Percentiles rank a stretch among this genome's conserved stretches.
Evolutionary conservation across 2,113 vertebrate genomes (phyloP).

Genomic region (Paradoxurus hermaphroditus): DNA sequence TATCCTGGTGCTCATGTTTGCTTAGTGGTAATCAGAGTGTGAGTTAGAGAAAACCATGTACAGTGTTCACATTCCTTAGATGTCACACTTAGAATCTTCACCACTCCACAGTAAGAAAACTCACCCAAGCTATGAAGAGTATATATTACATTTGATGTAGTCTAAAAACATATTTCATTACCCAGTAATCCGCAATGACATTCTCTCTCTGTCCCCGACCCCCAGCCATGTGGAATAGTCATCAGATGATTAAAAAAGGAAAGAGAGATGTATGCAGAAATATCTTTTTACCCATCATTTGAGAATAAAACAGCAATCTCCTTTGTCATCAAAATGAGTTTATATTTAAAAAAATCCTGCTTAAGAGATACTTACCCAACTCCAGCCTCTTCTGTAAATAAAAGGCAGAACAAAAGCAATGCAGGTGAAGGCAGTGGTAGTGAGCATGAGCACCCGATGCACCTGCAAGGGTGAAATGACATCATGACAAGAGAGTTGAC

Average conservation of each 20-base stretch:
- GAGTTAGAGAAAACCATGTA: not conserved
- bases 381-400: conserved; percentile 90
- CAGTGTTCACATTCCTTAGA: not conserved
- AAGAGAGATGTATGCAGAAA: not conserved
- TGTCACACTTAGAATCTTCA: not conserved
- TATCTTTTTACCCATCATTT: not conserved
- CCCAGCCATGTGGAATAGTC: not conserved
- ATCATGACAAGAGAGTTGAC: not conserved
- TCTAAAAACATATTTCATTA: not conserved
- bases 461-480: conserved; percentile 78
- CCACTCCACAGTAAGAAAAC: not conserved
- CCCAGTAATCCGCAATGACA: not conserved
- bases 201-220: not conserved
- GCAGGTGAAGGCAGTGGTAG: conserved; percentile 85
- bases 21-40: not conserved
- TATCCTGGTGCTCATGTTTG: not conserved
- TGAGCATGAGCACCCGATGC: conserved; percentile 87
- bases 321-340: not conserved
- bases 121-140: not conserved
- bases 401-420: conserved; percentile 89
- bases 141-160: not conserved
- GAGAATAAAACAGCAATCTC: not conserved
- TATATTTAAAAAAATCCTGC: not conserved
- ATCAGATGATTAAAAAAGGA: not conserved
- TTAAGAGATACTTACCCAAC: conserved; percentile 79